Evolutionary conservation across 2,113 vertebrate genomes (phyloP).

Genomic region (Podilymbus podiceps): DNA sequence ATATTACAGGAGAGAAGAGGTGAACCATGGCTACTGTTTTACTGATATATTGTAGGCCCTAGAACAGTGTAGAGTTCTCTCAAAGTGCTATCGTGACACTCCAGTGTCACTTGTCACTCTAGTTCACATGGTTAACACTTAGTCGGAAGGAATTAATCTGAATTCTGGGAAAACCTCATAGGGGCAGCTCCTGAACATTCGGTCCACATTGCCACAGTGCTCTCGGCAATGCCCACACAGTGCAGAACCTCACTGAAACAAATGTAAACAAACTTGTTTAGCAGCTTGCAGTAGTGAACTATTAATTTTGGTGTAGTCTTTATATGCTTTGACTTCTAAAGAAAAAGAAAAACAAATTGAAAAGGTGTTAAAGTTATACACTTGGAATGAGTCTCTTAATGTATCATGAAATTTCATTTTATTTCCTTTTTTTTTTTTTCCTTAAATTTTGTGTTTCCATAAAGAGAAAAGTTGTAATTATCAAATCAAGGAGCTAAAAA

Average conservation of each 20-base stretch:
- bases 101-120: no score
- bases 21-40: neutral
- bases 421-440: neutral
- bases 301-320: neutral
- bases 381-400: neutral
- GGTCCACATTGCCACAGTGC: neutral
- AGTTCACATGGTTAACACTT: neutral
- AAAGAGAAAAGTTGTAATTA: neutral
- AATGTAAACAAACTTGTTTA: neutral
- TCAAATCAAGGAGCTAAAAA: neutral
- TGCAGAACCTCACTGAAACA: neutral
- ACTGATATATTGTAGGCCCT: neutral
- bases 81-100: neutral
- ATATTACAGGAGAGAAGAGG: neutral
- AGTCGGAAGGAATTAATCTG: neutral
- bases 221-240: fast-evolving
- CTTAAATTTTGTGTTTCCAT: neutral
- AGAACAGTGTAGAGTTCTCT: neutral
- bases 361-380: neutral
- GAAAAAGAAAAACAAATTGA: neutral
- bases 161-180: neutral
- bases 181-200: neutral
- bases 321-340: neutral
- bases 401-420: neutral
- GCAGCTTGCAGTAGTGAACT: neutral